A percentile compares a stretch with the other conserved stretches of the same genome.
Evolutionary conservation across 2,113 vertebrate species (phyloP).

Genomic region (Rhadina sibilatrix): DNA sequence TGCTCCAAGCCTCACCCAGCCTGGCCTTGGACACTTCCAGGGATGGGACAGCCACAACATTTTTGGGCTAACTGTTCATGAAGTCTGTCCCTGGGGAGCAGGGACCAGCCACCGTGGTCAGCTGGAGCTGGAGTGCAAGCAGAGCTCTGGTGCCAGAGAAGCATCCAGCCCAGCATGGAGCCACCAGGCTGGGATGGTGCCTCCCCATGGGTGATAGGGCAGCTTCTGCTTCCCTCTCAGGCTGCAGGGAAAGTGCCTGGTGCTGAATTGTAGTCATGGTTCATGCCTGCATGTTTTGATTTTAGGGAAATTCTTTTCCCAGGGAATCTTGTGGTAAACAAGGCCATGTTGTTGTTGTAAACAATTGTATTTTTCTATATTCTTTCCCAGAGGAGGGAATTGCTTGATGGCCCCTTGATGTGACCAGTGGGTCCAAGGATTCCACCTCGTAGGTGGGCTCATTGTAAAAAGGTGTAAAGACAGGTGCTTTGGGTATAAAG

Average conservation of each 20-base stretch:
- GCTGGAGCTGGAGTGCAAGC: background rate
- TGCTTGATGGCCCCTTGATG: too few species aligned
- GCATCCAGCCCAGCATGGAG: background rate
- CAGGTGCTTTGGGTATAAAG: too few species aligned
- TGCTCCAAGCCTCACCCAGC: background rate
- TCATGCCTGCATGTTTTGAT: too few species aligned
- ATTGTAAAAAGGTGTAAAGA: too few species aligned
- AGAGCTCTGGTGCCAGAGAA: background rate
- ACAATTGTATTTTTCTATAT: too few species aligned
- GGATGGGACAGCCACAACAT: background rate
- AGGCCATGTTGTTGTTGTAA: too few species aligned
- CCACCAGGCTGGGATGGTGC: background rate
- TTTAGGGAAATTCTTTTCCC: too few species aligned
- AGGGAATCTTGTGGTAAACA: too few species aligned
- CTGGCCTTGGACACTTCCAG: background rate
- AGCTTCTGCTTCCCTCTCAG: background rate
- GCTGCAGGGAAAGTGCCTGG: background rate
- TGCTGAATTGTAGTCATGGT: background rate
- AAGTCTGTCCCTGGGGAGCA: background rate
- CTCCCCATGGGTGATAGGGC: background rate
- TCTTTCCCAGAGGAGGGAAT: too few species aligned
- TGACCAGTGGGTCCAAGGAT: too few species aligned
- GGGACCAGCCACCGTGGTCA: rapidly evolving
- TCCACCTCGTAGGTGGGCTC: too few species aligned
- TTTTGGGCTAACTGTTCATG: background rate